Base-by-base conservation (phyloP, 1,140 invertebrate genomes). In the Drosophila asahinai region DNA sequence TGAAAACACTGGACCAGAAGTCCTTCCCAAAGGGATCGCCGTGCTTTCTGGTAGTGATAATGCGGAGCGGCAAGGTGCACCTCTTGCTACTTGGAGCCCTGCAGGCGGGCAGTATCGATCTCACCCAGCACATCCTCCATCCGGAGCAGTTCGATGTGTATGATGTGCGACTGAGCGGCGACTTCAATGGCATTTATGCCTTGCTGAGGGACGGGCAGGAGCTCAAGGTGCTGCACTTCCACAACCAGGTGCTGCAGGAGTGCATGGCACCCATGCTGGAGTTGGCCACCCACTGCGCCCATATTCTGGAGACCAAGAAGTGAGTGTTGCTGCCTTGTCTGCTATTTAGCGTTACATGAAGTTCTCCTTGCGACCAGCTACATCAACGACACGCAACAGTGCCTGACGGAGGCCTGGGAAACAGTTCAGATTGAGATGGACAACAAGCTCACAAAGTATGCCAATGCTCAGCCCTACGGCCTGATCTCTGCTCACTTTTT, bases 381-480 rank as follows among this genome's bases (percentile, higher is more conserved):
- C 91, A 94, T 97, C 30, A 95, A 95, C 40, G 95, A 96, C 78
- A 97, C 97, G 3, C 96, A 97, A 91, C 95, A 95, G 77, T 96
- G 97, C n/a, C 97, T 99, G 81, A 96, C 95, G 49, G 98, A 99
- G 94, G 97, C 97, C 0, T 99, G 98, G 97, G 98, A 99, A 93
- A 98, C 97, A 70, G 98, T 99, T 81, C 94, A 99, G 15, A 91
- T 98, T 25, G 98, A 99, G 94, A 97, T 99, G 95, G 98, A 99
- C 93, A 96, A 97, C 49, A 99, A 99, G 93, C 94, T 99, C 66
- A 95, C 96, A 9, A 96, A 96, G 71, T 99, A 98, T 95, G 97
- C 97, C 33, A 95, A 96, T 77, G 95, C 95, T 65, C 95, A 97
- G 62, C 95, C 95, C 45, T 95, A 96, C 86, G 97, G 97, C 25